Conservation (phyloP, 2,888 invertebrate genomes). For the Mesorhabditis sp. region DNA sequence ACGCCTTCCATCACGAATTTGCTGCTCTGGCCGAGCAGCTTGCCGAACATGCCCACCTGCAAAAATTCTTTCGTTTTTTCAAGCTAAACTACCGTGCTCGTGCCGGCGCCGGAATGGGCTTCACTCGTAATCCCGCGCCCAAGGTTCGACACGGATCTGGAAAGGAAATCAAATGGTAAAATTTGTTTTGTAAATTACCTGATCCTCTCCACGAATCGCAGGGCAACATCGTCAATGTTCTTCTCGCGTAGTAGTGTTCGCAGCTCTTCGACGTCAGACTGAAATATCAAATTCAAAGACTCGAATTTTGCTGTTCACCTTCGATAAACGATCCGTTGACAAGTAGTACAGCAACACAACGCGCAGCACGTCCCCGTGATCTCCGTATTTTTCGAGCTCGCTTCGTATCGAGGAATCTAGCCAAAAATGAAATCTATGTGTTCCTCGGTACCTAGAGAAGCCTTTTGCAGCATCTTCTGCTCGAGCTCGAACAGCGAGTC, state of each 20-base stretch:
- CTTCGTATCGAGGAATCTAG: not conserved
- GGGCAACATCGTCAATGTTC: constrained; percentile 43
- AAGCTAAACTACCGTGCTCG: constrained; percentile 71
- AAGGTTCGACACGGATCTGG: constrained; percentile 36
- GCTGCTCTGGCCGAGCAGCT: constrained; percentile 90
- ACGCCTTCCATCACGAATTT: constrained; percentile 94
- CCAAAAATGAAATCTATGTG: not conserved
- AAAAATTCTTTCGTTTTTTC: constrained; percentile 55
- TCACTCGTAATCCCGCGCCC: constrained; percentile 56
- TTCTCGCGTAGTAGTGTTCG: constrained; percentile 35
- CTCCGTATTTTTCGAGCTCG: not conserved
- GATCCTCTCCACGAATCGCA: constrained; percentile 48
- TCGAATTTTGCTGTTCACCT: not conserved
- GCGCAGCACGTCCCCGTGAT: constrained; percentile 45
- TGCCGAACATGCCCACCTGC: constrained; percentile 85
- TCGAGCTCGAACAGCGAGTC: constrained; percentile 96
- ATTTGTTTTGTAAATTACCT: constrained; percentile 65
- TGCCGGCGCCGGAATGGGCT: constrained; percentile 77
- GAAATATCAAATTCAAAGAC: constrained; percentile 12
- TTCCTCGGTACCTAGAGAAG: constrained; percentile 60
- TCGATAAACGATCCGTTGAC: constrained; percentile 13
- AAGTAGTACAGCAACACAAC: constrained; percentile 46
- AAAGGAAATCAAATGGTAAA: constrained; percentile 60
- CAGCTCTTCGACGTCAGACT: constrained; percentile 41
- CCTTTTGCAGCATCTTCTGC: constrained; percentile 84